A percentile compares a stretch with the other conserved stretches of the same genome.
These are phyloP conservation scores for Percopsis transmontana DNA, from an alignment of 2,113 vertebrate species.

Conservation along the genomic window DNA sequence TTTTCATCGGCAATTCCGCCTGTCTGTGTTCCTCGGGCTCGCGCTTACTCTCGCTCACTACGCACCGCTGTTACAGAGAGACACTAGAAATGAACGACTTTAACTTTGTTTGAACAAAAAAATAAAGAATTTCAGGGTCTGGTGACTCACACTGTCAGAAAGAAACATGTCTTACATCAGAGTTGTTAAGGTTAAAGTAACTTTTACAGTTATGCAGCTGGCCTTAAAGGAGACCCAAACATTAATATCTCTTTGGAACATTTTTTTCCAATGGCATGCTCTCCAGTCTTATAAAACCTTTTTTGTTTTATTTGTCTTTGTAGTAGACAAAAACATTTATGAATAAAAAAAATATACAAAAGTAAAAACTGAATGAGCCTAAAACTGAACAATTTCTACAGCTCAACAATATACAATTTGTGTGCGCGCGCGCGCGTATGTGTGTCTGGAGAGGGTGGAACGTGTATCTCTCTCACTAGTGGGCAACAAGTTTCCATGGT, in stretches of 20 bases:
- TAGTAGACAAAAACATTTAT: background rate
- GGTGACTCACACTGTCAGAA: constrained; percentile 41
- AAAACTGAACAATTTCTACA: background rate
- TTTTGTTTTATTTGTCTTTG: too few relatives aligned
- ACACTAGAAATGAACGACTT: constrained; percentile 47
- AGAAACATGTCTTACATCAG: constrained; percentile 40
- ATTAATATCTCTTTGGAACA: constrained; percentile 11
- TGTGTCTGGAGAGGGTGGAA: constrained; percentile 23
- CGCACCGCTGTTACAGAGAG: too few relatives aligned
- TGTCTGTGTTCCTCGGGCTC: too few relatives aligned
- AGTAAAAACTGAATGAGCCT: background rate
- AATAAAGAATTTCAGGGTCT: constrained; percentile 50
- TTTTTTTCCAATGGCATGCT: constrained; percentile 24
- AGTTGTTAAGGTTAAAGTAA: constrained; percentile 44
- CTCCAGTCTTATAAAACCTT: constrained; percentile 12
- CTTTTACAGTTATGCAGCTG: constrained; percentile 45
- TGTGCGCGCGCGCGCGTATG: constrained; percentile 12
- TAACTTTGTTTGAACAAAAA: constrained; percentile 37
- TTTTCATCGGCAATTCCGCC: too few relatives aligned
- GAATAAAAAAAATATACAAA: background rate
- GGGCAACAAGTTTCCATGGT: constrained; percentile 72
- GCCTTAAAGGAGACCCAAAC: constrained; percentile 17
- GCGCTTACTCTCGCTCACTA: too few relatives aligned
- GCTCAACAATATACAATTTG: too few relatives aligned
- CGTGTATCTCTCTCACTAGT: constrained; percentile 65